These are phyloP conservation scores for Glossosoma conforme DNA, from an alignment of 1,140 invertebrate genomes.

Conservation along the genomic window DNA sequence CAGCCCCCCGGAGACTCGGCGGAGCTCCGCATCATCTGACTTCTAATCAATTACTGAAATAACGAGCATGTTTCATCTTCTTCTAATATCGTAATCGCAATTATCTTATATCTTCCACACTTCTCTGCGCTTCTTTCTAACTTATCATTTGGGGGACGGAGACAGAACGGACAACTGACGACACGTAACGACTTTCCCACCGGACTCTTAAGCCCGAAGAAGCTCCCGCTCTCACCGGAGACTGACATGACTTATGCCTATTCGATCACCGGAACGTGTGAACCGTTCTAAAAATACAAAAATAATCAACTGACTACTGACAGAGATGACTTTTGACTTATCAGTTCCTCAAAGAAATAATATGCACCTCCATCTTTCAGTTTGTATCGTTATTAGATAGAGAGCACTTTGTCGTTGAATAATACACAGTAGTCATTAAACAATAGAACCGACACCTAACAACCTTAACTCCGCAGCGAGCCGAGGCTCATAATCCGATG, in stretches of 20 bases:
- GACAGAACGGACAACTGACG: neutral
- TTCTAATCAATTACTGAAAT: conserved; percentile 18
- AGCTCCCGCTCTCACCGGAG: neutral
- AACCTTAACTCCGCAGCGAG: conserved; percentile 14
- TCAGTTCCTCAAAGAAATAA: conserved; percentile 18
- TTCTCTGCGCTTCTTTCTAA: conserved; percentile 19
- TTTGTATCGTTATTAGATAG: conserved; percentile 21
- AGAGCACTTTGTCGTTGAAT: conserved; percentile 29
- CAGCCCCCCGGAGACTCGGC: conserved; percentile 6
- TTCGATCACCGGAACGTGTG: neutral
- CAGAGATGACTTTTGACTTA: neutral
- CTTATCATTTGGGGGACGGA: conserved; percentile 14
- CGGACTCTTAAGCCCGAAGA: neutral
- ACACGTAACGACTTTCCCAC: neutral
- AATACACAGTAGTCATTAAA: conserved; percentile 27
- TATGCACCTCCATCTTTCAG: conserved; percentile 28
- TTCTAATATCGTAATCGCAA: neutral
- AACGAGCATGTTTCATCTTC: conserved; percentile 19
- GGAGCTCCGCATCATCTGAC: conserved; percentile 10
- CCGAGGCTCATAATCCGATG: conserved; percentile 11
- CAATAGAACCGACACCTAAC: conserved; percentile 13
- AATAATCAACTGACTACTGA: no score
- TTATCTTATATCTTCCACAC: conserved; percentile 15
- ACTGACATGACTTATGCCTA: neutral
- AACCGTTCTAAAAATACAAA: no score